Evolutionary conservation across 2,888 invertebrate species (phyloP).

Genomic region (Eucera pruinosa): DNA sequence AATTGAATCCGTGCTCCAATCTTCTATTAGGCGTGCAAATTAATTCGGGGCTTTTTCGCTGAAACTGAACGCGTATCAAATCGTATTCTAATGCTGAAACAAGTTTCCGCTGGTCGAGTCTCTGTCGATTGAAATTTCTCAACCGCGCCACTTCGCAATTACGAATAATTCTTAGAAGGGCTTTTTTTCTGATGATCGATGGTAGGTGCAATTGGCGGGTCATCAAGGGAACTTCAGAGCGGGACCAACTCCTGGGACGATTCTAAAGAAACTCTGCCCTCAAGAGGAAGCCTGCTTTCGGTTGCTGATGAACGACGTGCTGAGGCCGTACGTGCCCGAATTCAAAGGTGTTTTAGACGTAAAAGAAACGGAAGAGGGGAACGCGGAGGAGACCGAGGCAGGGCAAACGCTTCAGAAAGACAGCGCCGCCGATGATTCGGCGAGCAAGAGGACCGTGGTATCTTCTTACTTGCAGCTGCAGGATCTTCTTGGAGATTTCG

Average conservation of each 20-base stretch:
- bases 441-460: constrained; percentile 68
- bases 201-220: constrained; percentile 92
- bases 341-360: constrained; percentile 90
- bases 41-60: too few relatives aligned
- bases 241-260: constrained; percentile 96
- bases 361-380: constrained; percentile 79
- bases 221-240: constrained; percentile 98
- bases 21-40: too few relatives aligned
- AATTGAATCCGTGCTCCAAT: too few relatives aligned
- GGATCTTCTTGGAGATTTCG: constrained; percentile 95
- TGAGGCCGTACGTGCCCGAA: constrained; percentile 96
- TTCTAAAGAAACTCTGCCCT: constrained; percentile 95
- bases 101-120: too few relatives aligned
- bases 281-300: constrained; percentile 95
- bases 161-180: background rate
- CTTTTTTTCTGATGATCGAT: background rate
- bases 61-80: too few relatives aligned
- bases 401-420: constrained; percentile 54
- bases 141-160: background rate
- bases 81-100: too few relatives aligned
- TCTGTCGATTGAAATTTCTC: too few relatives aligned
- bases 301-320: constrained; percentile 93
- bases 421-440: constrained; percentile 57
- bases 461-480: constrained; percentile 93
- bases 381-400: constrained; percentile 47